Conservation (phyloP, 2,797 vertebrate species). For the Labroides dimidiatus region DNA sequence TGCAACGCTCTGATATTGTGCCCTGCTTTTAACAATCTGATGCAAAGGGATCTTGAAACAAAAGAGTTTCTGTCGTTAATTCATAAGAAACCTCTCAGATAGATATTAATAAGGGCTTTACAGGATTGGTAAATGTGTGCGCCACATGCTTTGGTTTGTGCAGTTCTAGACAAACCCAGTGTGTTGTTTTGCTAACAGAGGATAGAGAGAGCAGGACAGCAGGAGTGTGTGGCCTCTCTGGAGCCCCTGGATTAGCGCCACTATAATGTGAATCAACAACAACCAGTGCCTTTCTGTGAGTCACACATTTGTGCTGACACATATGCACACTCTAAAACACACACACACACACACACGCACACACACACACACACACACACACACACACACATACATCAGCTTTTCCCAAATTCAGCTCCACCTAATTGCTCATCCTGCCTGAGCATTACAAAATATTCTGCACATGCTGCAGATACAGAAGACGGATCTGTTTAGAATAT, state of each 20-base stretch:
- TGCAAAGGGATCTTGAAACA: conserved; percentile 18
- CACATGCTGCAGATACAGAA: conserved; percentile 58
- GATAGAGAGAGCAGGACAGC: conserved; percentile 50
- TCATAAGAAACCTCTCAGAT: background rate
- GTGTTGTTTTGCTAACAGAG: conserved; percentile 60
- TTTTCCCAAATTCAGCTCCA: conserved; percentile 59
- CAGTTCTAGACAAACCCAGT: conserved; percentile 34
- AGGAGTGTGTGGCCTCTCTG: conserved; percentile 67
- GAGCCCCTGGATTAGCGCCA: conserved; percentile 72
- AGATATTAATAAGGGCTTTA: background rate
- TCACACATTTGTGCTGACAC: conserved; percentile 70
- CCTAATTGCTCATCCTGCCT: conserved; percentile 63
- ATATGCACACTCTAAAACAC: conserved; percentile 34
- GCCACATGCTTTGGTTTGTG: background rate
- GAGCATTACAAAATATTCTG: conserved; percentile 61
- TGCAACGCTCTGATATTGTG: background rate
- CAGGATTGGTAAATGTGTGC: background rate
- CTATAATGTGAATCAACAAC: conserved; percentile 77
- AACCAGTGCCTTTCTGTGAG: conserved; percentile 67
- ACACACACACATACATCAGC: conserved; percentile 32
- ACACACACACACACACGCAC: too few relatives aligned
- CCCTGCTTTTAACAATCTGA: conserved; percentile 9
- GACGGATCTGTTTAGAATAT: conserved; percentile 65
- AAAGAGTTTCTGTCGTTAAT: conserved; percentile 8
- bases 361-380: conserved; percentile 49